Evolutionary conservation across 2,888 invertebrate species (phyloP).

Genomic region (Microplitis deprimator): DNA sequence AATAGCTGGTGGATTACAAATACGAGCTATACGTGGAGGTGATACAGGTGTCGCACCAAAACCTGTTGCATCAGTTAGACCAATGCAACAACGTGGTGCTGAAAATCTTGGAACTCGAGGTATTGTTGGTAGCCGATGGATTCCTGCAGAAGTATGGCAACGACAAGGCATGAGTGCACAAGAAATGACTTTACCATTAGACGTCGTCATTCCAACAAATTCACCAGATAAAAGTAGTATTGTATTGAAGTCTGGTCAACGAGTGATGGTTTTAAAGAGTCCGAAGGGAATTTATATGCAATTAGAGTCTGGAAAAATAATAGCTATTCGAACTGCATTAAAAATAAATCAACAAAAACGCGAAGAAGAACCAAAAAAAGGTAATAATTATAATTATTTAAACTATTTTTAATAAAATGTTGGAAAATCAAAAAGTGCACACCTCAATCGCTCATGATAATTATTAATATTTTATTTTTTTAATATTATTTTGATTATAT

Average conservation of each 20-base stretch:
- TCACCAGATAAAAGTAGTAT: conserved; percentile 91
- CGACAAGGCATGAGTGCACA: conserved; percentile 95
- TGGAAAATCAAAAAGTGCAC: too few species aligned
- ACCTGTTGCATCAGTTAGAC: conserved; percentile 81
- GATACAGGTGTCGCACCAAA: conserved; percentile 77
- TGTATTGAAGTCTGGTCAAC: conserved; percentile 92
- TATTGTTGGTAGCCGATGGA: conserved; percentile 78
- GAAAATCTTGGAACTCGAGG: conserved; percentile 73
- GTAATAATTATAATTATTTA: conserved; percentile 49
- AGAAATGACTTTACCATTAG: conserved; percentile 93
- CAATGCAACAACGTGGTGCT: conserved; percentile 79
- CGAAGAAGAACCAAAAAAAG: conserved; percentile 71
- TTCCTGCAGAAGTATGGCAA: conserved; percentile 92
- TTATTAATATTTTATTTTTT: too few species aligned
- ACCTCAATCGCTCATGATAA: too few species aligned
- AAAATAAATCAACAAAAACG: conserved; percentile 76
- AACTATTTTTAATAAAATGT: too few species aligned
- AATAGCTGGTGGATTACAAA: conserved; percentile 71
- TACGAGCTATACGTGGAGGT: conserved; percentile 75
- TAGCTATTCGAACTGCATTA: conserved; percentile 88
- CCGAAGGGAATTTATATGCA: conserved; percentile 97
- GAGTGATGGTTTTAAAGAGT: conserved; percentile 94
- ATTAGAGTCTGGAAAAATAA: conserved; percentile 93
- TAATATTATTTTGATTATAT: too few species aligned
- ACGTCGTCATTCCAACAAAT: conserved; percentile 94